A percentile compares a stretch with the other conserved stretches of the same genome.
phyloP scores from a whole-genome alignment of 2,888 invertebrate genomes.

The Aphelenchoides bicaudatus region DNA sequence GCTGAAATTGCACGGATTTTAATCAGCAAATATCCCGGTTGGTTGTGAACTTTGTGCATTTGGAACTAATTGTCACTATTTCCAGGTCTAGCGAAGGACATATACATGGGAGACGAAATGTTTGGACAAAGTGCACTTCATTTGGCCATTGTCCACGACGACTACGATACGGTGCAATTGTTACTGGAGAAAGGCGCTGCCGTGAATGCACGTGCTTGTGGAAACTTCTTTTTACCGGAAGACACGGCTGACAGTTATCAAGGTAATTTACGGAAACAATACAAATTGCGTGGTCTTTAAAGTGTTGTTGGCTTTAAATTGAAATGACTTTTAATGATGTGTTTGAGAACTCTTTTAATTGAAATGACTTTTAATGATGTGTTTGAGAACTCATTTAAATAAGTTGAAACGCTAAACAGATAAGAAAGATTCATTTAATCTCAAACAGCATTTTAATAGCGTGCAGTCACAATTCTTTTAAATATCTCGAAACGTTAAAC shows the following conservation, averaged over 20 bases:
- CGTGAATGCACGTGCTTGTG: constrained; percentile 86
- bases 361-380: no score
- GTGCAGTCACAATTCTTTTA: no score
- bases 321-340: no score
- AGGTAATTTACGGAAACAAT: constrained; percentile 57
- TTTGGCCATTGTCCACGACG: constrained; percentile 90
- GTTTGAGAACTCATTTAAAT: no score
- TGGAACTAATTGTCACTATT: no score
- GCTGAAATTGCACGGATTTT: constrained; percentile 81
- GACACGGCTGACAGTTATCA: constrained; percentile 86
- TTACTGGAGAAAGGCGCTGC: constrained; percentile 84
- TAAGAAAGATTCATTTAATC: no score
- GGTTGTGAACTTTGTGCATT: no score
- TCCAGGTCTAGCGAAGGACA: constrained; percentile 81
- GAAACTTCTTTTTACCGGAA: constrained; percentile 87
- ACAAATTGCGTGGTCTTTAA: background rate
- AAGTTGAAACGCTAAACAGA: no score
- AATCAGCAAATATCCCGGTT: constrained; percentile 84
- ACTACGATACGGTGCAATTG: constrained; percentile 88
- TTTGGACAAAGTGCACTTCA: constrained; percentile 89
- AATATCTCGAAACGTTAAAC: no score
- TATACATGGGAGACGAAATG: constrained; percentile 95
- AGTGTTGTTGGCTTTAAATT: no score
- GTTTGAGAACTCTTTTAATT: no score
- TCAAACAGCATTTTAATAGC: no score